Evolutionary conservation across 2,113 vertebrate genomes (phyloP), one percentile per base, ranked within the genome.

Genomic region (Larimichthys crocea): DNA sequence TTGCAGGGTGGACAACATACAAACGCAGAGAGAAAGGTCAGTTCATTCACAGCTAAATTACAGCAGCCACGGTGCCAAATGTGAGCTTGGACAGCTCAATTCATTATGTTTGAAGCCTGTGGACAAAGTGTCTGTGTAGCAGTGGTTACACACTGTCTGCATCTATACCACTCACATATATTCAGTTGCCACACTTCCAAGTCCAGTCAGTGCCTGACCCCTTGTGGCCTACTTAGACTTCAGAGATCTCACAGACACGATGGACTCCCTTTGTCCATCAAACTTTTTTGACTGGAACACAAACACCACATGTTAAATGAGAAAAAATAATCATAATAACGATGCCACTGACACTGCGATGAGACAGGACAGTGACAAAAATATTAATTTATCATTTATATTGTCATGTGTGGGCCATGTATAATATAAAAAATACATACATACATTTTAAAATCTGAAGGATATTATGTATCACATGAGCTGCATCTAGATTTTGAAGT

Each of bases 141-240:
- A 26, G 3, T 16, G 19, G 10, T 48, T 31, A 56, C 3, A 19
- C 4, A 29, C 6, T 49, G 35, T 49, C 8, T 46, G 6, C 20
- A 69, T 68, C 17, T 66, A 2, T 10, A 67, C 12, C 19, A 11
- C 46, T 22, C 20, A 24, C 0, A 1, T 31, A 44, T 15, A 17
- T 62, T 22, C 19, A 29, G 22, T 20, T 15, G 35, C 24, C 9
- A 20, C 2, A 31, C 49, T 22, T 19, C 14, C 24, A 55, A 3
- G 17, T 63, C 26, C 11, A 31, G 67, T 56, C 61, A 73, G 49
- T 48, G 68, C 3, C 68, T 74, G 79, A 81, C 79, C 57, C 69
- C 79, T 82, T 77, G 74, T 82, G 69, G 59, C 35, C 44, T 53
- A 31, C 20, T 53, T 53, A 48, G 31, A 31, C 22, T 31, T 22